These are phyloP conservation scores for Chlorospingus semifuscus DNA, from an alignment of 2,797 vertebrate species.

Conservation along the genomic window DNA sequence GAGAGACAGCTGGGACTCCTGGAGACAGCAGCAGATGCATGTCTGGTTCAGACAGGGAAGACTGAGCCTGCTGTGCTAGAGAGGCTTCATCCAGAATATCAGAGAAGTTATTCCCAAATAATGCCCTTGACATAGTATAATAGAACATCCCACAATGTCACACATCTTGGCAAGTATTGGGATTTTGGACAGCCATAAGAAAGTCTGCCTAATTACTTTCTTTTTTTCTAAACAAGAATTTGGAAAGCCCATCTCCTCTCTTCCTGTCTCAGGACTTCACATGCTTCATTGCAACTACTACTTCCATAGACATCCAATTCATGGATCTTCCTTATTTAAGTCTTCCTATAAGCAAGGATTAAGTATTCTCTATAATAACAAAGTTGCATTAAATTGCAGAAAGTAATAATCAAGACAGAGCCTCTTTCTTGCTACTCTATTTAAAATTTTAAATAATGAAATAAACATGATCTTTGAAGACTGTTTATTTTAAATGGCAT, in stretches of 20 bases:
- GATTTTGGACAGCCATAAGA: not conserved
- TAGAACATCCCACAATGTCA: accelerated
- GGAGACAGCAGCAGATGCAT: not conserved
- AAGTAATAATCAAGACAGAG: not conserved
- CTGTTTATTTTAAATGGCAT: conserved; percentile 41
- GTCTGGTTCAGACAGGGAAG: not conserved
- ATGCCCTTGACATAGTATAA: accelerated
- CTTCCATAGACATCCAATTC: not conserved
- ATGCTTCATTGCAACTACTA: not conserved
- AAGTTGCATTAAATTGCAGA: not conserved
- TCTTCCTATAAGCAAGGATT: not conserved
- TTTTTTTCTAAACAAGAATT: not conserved
- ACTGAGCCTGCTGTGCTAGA: accelerated
- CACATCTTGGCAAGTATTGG: not conserved
- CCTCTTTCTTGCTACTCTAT: not conserved
- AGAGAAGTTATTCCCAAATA: not conserved
- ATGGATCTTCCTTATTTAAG: not conserved
- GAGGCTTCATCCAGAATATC: not conserved
- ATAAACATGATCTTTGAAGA: not conserved
- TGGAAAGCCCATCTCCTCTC: not conserved
- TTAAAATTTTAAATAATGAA: not conserved
- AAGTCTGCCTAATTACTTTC: not conserved
- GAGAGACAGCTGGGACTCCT: not conserved
- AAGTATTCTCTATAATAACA: not conserved
- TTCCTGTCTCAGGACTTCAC: not conserved